Evolutionary conservation across 2,113 vertebrate genomes (phyloP).

Genomic region (Phylloscopus trochiloides): DNA sequence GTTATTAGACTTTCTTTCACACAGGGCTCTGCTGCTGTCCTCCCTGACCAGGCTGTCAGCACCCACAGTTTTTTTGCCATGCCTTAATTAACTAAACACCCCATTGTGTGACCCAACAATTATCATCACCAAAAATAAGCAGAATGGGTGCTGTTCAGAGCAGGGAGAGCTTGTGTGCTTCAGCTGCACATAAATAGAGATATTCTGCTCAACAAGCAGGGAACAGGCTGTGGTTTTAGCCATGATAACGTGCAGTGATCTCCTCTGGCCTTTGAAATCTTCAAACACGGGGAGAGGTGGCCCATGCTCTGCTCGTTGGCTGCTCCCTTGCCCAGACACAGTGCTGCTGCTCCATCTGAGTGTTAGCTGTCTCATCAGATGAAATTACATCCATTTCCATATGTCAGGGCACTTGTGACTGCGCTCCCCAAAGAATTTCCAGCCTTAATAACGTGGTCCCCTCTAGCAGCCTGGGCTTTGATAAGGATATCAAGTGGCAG

Average conservation of each 20-base stretch:
- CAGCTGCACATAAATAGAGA: not conserved
- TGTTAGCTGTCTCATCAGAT: slow-evolving; percentile 47
- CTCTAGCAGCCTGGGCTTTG: slow-evolving; percentile 21
- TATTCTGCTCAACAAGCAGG: not conserved
- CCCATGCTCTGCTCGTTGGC: not conserved
- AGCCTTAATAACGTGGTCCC: slow-evolving; percentile 26
- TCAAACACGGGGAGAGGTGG: not conserved
- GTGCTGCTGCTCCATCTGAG: slow-evolving; percentile 27
- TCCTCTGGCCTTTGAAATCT: not conserved
- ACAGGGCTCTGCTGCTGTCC: too few relatives aligned
- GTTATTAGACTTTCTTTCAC: too few relatives aligned
- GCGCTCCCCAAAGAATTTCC: slow-evolving; percentile 22
- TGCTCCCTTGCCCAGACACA: not conserved
- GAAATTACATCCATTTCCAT: slow-evolving; percentile 45
- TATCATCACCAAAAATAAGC: not conserved
- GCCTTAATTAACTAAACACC: not conserved
- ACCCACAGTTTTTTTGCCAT: not conserved
- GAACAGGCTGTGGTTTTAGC: not conserved
- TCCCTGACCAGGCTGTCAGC: too few relatives aligned
- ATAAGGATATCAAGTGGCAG: slow-evolving; percentile 48
- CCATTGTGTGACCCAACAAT: not conserved
- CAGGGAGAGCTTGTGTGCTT: not conserved
- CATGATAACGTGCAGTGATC: not conserved
- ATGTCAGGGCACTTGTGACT: slow-evolving; percentile 47
- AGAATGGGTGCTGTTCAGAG: not conserved